These are phyloP conservation scores for Pinna nobilis DNA, from an alignment of 1,140 invertebrate genomes.

Conservation along the genomic window DNA sequence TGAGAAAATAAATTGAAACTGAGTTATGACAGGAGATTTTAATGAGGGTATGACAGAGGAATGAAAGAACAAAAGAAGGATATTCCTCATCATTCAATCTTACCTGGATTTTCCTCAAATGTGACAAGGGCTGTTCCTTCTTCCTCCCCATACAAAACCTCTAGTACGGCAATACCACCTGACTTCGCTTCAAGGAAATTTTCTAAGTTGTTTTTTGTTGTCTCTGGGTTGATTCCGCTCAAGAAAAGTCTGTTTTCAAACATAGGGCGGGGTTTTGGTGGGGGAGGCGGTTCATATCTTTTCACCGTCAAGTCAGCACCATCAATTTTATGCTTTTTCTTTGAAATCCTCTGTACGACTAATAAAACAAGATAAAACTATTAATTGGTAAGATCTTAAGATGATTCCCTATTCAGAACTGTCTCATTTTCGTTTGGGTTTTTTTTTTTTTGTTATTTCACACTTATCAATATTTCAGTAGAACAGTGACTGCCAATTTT, in stretches of 20 bases:
- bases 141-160: slow-evolving; percentile 31
- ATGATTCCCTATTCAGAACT: no score
- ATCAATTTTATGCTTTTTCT: slow-evolving; percentile 11
- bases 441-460: background rate
- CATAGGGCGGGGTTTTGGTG: slow-evolving; percentile 33
- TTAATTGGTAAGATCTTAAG: no score
- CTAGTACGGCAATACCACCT: background rate
- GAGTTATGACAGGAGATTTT: background rate
- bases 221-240: slow-evolving; percentile 25
- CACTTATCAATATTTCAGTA: no score
- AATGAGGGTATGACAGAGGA: background rate
- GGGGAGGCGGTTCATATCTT: slow-evolving; percentile 33
- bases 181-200: slow-evolving; percentile 41
- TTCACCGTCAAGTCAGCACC: slow-evolving; percentile 1
- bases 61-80: background rate
- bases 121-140: slow-evolving; percentile 37
- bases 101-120: slow-evolving; percentile 36
- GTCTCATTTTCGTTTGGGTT: no score
- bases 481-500: no score
- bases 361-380: background rate
- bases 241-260: slow-evolving; percentile 37
- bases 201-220: slow-evolving; percentile 29
- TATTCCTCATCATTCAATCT: background rate
- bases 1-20: background rate
- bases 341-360: slow-evolving; percentile 16